These are phyloP conservation scores for Campopleginae sp. DNA, from an alignment of 2,888 invertebrate genomes.

Conservation along the genomic window DNA sequence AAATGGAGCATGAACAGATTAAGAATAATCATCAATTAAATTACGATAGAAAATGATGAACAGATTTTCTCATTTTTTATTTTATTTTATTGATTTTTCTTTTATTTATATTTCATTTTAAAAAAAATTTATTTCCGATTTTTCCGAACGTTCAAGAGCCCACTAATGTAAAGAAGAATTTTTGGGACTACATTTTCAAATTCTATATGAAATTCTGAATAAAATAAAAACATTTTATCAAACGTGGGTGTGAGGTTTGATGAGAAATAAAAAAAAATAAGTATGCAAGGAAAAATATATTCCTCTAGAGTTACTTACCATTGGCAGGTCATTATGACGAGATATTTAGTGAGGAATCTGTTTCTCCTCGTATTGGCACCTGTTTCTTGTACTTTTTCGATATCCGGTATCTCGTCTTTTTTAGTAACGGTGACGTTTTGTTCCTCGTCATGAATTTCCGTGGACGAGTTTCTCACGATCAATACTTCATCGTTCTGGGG, in stretches of 20 bases:
- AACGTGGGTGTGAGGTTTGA: neutral
- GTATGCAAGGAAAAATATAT: neutral
- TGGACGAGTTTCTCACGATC: slow-evolving; percentile 58
- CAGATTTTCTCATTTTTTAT: too few species aligned
- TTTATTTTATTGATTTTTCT: too few species aligned
- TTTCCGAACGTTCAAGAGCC: neutral
- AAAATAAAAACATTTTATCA: neutral
- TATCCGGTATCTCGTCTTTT: slow-evolving; percentile 41
- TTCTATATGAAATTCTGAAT: neutral
- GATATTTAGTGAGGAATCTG: slow-evolving; percentile 70
- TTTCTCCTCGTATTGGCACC: slow-evolving; percentile 57
- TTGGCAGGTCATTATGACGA: slow-evolving; percentile 70
- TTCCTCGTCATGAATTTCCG: slow-evolving; percentile 47
- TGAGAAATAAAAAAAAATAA: neutral
- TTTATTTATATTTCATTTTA: too few species aligned
- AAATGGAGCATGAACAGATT: neutral
- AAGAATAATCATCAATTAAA: neutral
- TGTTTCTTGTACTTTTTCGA: slow-evolving; percentile 58
- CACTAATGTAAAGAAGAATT: too few species aligned
- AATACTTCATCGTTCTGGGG: slow-evolving; percentile 60
- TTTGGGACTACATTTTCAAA: neutral
- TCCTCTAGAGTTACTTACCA: slow-evolving; percentile 70
- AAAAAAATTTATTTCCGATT: too few species aligned
- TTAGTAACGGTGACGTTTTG: slow-evolving; percentile 35
- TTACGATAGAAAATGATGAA: neutral